Evolutionary conservation across 53 echinoderm and acorn worm species (phyloP), one percentile per base, ranked within the genome.

Genomic region (Patiria pectinifera): DNA sequence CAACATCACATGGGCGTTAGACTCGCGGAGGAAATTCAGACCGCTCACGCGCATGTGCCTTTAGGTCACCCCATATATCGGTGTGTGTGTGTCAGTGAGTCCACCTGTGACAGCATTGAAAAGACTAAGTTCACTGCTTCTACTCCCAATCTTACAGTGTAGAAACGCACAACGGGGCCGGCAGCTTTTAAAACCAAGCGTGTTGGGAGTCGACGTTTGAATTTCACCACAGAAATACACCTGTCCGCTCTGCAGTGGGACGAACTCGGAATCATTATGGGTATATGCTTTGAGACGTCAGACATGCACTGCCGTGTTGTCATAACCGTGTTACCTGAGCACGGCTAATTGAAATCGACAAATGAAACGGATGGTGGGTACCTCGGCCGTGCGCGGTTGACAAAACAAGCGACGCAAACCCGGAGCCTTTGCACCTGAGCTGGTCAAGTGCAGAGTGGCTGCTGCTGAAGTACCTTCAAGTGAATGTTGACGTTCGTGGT

Each of bases 61-160:
- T 15, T 45, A 78, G 78, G 78, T 88, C 88, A 88, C 88, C 49
- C 24, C 58, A 59, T 6, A 58, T 58, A 15, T 2, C 24, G 21
- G 21, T 48, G 8, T 4, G 25, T 7, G 8, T 53, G 8, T 53
- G 8, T 6, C 44, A 3, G 70, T 44, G 69, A 76, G 44, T 69
- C 45, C 86, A 86, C 86, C 74, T 86, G 86, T 86, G 74, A 62
- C 88, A 59, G 60, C 60, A 26, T 22, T 26, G 77, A 53, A 53
- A 2, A 53, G 53, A 88, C 60, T 9, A 59, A 59, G 72, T 53
- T 74, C 86, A 72, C 11, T 74, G 48, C 15, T 79, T 76, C 76
- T 12, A 18, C 80, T 79, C 45, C 47, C 19, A 11, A 79, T 82
- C 23, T 74, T n/a, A 3, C 0, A 23, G 74, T 23, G 6, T 18